Evolutionary conservation across 1,140 invertebrate species (phyloP).

Genomic region (Ericerus pela): DNA sequence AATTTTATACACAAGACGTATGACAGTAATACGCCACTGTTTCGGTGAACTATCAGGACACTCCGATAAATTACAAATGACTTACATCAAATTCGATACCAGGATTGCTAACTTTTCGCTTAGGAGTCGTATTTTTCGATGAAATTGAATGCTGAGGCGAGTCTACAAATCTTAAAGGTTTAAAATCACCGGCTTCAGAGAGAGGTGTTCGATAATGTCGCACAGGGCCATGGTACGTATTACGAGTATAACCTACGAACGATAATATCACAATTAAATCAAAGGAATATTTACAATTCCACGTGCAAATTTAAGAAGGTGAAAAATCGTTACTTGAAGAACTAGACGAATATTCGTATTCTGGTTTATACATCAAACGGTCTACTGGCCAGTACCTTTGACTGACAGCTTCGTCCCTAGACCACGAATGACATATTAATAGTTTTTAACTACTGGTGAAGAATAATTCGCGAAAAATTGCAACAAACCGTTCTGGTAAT

Average conservation of each 20-base stretch:
- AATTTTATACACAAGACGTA: too few species aligned
- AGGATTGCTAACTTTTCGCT: constrained; percentile 49
- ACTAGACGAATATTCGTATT: constrained; percentile 6
- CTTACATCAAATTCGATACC: constrained; percentile 38
- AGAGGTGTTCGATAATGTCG: constrained; percentile 53
- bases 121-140: constrained; percentile 33
- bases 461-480: constrained; percentile 24
- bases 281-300: neutral
- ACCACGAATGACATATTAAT: neutral
- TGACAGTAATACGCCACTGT: too few species aligned
- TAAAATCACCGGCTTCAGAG: constrained; percentile 29
- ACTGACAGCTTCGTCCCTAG: neutral
- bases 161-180: constrained; percentile 58
- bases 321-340: neutral
- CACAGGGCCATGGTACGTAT: constrained; percentile 75
- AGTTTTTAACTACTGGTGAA: too few species aligned
- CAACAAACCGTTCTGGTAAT: constrained; percentile 42
- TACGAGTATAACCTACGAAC: constrained; percentile 49
- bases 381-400: neutral
- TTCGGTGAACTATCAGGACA: too few species aligned
- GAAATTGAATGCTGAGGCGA: constrained; percentile 47
- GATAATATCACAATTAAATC: neutral
- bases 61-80: constrained; percentile 25
- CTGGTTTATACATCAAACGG: neutral
- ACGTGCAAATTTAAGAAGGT: neutral